Conservation (phyloP, 2,888 invertebrate species). For the Didymodactylos carnosus region DNA sequence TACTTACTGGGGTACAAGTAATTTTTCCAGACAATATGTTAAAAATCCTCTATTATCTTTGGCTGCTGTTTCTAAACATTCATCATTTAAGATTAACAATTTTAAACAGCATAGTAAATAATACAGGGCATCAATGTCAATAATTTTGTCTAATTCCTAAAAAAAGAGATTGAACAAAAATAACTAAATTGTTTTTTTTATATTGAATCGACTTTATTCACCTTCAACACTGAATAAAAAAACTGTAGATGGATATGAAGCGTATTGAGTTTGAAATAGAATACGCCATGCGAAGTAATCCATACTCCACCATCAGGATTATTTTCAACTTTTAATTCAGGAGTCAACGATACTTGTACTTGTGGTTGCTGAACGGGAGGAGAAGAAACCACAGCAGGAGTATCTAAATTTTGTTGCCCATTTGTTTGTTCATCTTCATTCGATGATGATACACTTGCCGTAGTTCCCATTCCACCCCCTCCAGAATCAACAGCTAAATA, state of each 20-base stretch:
- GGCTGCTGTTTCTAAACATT: constrained; percentile 7
- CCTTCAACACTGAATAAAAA: constrained; percentile 6
- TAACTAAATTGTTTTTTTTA: neutral
- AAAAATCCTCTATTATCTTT: constrained; percentile 13
- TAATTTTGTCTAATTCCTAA: constrained; percentile 3
- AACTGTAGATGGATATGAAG: constrained; percentile 7
- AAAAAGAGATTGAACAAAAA: neutral
- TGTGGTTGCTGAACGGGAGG: no score
- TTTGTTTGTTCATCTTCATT: neutral
- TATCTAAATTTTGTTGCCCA: no score
- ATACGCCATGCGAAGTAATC: constrained; percentile 12
- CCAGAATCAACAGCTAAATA: no score
- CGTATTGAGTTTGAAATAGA: constrained; percentile 10
- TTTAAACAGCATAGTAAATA: constrained; percentile 7
- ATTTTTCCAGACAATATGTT: constrained; percentile 11
- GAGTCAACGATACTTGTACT: neutral
- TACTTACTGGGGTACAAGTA: constrained; percentile 4
- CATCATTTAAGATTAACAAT: constrained; percentile 11
- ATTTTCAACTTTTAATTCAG: neutral
- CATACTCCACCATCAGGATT: constrained; percentile 13
- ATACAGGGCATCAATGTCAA: constrained; percentile 13
- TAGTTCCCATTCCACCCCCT: no score
- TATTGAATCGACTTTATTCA: neutral
- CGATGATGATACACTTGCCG: neutral
- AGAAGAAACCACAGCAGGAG: no score